Evolutionary conservation across 2,113 vertebrate genomes (phyloP).

Genomic region (Perognathus longimembris): DNA sequence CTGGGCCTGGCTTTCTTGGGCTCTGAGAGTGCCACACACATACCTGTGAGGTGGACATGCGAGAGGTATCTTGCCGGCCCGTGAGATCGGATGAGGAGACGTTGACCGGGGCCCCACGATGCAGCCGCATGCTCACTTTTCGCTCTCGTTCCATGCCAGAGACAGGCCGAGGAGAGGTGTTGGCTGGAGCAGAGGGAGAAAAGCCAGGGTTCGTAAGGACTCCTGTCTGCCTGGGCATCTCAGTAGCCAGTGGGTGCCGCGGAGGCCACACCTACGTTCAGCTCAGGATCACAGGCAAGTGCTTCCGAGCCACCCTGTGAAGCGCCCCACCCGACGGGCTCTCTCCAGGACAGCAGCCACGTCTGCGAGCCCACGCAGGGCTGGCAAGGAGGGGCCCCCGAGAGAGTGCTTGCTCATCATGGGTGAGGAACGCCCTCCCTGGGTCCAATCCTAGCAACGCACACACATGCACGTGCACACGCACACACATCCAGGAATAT

Average conservation of each 20-base stretch:
- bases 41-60: slow-evolving; percentile 99
- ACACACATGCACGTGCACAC: too few relatives aligned
- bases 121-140: slow-evolving; percentile 97
- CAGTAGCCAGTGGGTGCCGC: neutral
- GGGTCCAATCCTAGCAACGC: neutral
- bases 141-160: slow-evolving; percentile 95
- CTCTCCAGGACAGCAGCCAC: too few relatives aligned
- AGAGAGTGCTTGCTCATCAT: neutral
- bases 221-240: neutral
- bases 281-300: neutral
- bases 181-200: slow-evolving; percentile 85
- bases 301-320: neutral
- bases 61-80: slow-evolving; percentile 95
- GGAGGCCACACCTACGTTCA: neutral
- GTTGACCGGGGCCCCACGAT: slow-evolving; percentile 95
- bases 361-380: too few relatives aligned
- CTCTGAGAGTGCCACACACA: neutral
- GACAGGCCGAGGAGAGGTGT: slow-evolving; percentile 93
- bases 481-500: neutral
- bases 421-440: neutral
- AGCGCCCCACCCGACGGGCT: neutral
- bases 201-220: too few relatives aligned
- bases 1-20: neutral
- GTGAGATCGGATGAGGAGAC: slow-evolving; percentile 96
- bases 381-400: too few relatives aligned